Base-by-base conservation (phyloP, 2,888 invertebrate genomes). In the Opisthograptis luteolata region DNA sequence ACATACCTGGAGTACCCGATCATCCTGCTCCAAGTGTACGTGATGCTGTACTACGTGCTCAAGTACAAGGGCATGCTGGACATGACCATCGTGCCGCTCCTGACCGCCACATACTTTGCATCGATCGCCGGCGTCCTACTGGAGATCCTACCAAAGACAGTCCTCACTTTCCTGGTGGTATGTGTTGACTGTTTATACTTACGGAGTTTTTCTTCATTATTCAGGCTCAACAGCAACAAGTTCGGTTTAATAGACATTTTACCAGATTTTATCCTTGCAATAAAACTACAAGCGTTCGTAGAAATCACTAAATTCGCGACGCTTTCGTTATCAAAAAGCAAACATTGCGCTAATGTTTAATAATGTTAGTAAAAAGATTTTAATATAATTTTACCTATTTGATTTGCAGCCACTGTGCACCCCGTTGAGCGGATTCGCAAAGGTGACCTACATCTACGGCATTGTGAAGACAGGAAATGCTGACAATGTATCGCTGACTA, bases 1-100 rank as follows among this genome's bases (percentile, higher is more conserved):
- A 95, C 96, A 0, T 97, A 96, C 68, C 81, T 97, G 92, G 97
- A 97, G 73, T 97, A 97, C 79, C 96, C 96, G 0, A 93, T 96
- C 31, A 93, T 97, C 59, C 79, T 97, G 47, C 39, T 93, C 1
- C 96, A 97, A 87, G 94, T 96, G 66, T 93, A 94, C 57, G 84
- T 95, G 5, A 83, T 97, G 54, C 92, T 96, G 60, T 94, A 92
- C 70, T 92, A 94, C 43, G 95, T 95, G 1, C 81, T 96, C 46
- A 92, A 93, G 69, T 96, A 94, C 73, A 93, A 93, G 68, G 84
- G 92, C 20, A 64, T 92, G 55, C 69, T 96, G 31, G 89, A 92
- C 50, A 65, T 81, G 17, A 62, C 76, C 0, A 47, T 73, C 0
- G 77, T 85, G 0, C 67, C 83, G 2, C 4, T 85, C 2, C 54